Evolutionary conservation across 2,113 vertebrate genomes (phyloP), one percentile per base, ranked within the genome.

Genomic region (Alligator mississippiensis): DNA sequence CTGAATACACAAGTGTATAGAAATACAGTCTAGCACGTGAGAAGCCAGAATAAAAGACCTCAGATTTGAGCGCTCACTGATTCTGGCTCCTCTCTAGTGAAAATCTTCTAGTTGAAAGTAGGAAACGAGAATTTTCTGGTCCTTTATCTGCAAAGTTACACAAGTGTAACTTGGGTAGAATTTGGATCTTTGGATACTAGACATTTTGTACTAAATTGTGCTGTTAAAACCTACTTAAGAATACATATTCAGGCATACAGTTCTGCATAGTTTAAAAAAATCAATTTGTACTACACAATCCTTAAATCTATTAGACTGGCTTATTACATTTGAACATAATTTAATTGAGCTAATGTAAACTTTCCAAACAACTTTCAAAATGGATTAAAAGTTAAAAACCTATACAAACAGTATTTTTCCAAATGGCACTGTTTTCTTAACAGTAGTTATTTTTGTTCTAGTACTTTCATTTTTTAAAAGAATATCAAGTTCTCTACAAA

Each of bases 21-120:
- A 80, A 6, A 3, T 7, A 15, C 1, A 84, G 14, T 18, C 22
- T 87, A 5, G 25, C 21, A 24, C 18, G 47, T 38, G 34, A 38
- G 21, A 70, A 24, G 30, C 19, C 62, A 82, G 78, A 84, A 75
- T 15, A 11, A 86, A 57, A 85, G 47, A 62, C 72, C 61, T 59
- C 2, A 66, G 68, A 82, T 90, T 24, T 34, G 34, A 24, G 19
- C 34, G 18, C 68, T 70, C 86, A 93, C 54, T 93, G 93, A 60
- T 86, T 93, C 10, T 90, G 79, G 81, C 89, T 79, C 75, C 90
- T 93, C 94, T 95, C 92, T 92, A 95, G 92, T 94, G 82, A 94
- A 95, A 97, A 95, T 47, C 95, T 84, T 30, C 85, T 88, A 89
- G 89, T 61, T 59, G 54, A 68, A 90, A 94, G 93, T 77, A 14